Conservation (phyloP, 2,888 invertebrate species). For the Oxytorus armatus region DNA sequence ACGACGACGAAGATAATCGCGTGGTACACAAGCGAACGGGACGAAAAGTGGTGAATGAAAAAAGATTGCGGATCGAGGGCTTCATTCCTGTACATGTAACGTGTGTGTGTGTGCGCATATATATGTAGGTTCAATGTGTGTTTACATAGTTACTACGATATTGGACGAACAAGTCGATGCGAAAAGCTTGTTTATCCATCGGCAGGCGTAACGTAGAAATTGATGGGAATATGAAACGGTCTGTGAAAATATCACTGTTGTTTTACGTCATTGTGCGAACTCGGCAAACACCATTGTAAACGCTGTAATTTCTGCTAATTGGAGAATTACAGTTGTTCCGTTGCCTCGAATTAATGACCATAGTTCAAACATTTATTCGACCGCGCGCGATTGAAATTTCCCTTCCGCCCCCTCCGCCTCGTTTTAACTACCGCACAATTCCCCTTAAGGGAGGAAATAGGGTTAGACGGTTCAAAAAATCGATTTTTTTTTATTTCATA, state of each 20-base stretch:
- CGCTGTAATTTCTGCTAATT: not conserved
- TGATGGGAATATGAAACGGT: slow-evolving; percentile 22
- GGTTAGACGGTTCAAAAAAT: too few species aligned
- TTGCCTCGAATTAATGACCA: not conserved
- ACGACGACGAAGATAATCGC: slow-evolving; percentile 1
- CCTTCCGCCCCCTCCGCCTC: too few species aligned
- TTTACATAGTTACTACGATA: not conserved
- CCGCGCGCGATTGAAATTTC: not conserved
- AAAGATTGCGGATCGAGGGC: slow-evolving; percentile 21
- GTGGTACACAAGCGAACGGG: not conserved
- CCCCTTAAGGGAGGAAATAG: too few species aligned
- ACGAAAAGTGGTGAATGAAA: not conserved
- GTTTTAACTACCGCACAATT: too few species aligned
- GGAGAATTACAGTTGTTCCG: not conserved
- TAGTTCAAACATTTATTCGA: not conserved
- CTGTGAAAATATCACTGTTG: not conserved
- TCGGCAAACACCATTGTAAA: too few species aligned
- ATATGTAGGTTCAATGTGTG: not conserved
- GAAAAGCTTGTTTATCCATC: not conserved
- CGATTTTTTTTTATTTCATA: too few species aligned
- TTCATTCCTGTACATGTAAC: slow-evolving; percentile 2
- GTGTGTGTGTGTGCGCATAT: not conserved
- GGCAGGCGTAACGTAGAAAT: slow-evolving; percentile 10
- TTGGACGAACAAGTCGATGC: slow-evolving; percentile 5
- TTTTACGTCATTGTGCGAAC: too few species aligned